A percentile compares a stretch with the other conserved stretches of the same genome.
These are phyloP conservation scores for Melinaea menophilus DNA, from an alignment of 2,888 invertebrate genomes.

Conservation along the genomic window DNA sequence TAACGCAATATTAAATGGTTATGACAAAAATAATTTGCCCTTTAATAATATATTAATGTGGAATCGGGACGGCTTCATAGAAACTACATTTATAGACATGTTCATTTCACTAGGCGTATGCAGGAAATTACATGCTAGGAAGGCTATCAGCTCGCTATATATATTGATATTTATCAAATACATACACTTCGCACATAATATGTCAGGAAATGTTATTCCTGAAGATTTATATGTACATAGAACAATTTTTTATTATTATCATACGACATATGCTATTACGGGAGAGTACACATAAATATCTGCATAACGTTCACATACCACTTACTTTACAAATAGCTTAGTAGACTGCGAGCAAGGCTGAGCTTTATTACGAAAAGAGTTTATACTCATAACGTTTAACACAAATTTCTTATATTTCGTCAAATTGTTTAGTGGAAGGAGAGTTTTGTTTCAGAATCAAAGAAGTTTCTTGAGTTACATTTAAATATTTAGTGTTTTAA, in stretches of 20 bases:
- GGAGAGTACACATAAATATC: neutral
- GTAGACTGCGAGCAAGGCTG: neutral
- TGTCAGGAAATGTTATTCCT: neutral
- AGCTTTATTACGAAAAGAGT: neutral
- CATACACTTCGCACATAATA: neutral
- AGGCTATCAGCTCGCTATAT: no score
- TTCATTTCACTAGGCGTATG: no score
- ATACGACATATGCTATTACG: neutral
- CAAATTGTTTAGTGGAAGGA: no score
- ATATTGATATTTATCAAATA: neutral
- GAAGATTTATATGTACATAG: neutral
- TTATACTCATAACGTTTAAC: neutral
- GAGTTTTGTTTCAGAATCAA: no score
- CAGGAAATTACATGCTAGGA: no score
- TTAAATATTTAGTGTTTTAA: slow-evolving; percentile 1
- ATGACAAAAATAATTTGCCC: no score
- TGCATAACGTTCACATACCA: neutral
- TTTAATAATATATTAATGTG: no score
- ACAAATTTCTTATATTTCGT: neutral
- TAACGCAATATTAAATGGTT: no score
- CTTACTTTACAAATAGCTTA: neutral
- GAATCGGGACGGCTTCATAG: no score
- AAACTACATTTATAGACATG: no score
- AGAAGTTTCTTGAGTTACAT: no score
- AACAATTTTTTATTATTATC: neutral